These are phyloP conservation scores for Toxotes chatareus DNA, from an alignment of 2,113 vertebrate species.

Conservation along the genomic window DNA sequence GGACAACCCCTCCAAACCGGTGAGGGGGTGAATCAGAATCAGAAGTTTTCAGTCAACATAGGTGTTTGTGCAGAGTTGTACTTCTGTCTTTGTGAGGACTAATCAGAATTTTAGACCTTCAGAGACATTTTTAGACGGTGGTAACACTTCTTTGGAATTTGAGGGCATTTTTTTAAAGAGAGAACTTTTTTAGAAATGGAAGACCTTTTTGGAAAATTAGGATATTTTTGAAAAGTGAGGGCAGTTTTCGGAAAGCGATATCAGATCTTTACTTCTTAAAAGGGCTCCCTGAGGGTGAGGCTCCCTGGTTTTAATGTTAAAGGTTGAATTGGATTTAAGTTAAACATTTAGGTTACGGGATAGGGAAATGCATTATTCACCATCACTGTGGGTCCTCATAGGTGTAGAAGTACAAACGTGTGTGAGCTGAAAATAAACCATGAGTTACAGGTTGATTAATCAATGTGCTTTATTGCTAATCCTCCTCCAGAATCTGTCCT, in stretches of 20 bases:
- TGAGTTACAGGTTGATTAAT: slow-evolving; percentile 18
- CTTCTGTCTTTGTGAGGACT: slow-evolving; percentile 52
- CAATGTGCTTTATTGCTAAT: slow-evolving; percentile 31
- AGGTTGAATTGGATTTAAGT: not conserved
- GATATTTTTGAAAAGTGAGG: not conserved
- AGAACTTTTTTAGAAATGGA: not conserved
- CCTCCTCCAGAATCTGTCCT: slow-evolving; percentile 31
- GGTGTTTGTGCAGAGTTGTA: not conserved
- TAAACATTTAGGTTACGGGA: not conserved
- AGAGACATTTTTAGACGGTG: not conserved
- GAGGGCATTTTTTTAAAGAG: too few species aligned
- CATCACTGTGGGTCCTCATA: slow-evolving; percentile 27
- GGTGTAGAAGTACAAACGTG: not conserved
- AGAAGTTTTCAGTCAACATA: not conserved
- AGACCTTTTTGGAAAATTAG: not conserved
- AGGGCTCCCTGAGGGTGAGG: not conserved
- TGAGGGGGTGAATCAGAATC: slow-evolving; percentile 79
- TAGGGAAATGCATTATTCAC: not conserved
- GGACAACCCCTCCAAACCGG: slow-evolving; percentile 87
- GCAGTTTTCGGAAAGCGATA: not conserved
- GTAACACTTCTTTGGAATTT: not conserved
- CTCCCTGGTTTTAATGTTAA: not conserved
- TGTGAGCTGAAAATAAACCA: slow-evolving; percentile 11
- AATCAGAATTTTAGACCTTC: not conserved
- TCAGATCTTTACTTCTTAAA: not conserved